Conservation (phyloP, 2,113 vertebrate genomes). For the Zosterops pallidus region DNA sequence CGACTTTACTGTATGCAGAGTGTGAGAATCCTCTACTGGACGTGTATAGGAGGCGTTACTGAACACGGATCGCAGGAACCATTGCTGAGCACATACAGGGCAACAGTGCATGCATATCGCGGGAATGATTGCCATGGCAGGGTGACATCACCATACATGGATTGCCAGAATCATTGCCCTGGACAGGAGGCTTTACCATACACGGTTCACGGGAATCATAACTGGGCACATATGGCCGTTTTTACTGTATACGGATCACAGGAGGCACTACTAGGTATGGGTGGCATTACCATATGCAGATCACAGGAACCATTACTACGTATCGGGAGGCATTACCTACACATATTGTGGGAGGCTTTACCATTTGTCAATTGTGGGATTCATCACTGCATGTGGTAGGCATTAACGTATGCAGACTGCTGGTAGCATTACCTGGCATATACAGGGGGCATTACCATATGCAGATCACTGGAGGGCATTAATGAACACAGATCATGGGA, state of each 20-base stretch:
- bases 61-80: not conserved
- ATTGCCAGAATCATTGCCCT: not conserved
- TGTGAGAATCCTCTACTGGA: not conserved
- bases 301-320: not conserved
- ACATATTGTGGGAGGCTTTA: not conserved
- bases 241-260: not conserved
- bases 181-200: not conserved
- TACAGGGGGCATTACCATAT: too few relatives aligned
- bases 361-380: not conserved
- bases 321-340: too few relatives aligned
- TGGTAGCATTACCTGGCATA: too few relatives aligned
- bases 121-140: not conserved
- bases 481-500: not conserved
- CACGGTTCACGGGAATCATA: not conserved
- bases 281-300: not conserved
- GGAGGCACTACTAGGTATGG: not conserved
- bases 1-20: too few relatives aligned
- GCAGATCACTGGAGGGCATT: not conserved
- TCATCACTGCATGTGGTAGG: not conserved
- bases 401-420: not conserved
- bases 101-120: not conserved
- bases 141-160: not conserved
- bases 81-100: not conserved
- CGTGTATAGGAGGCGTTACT: not conserved
- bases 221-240: not conserved